Conservation (phyloP, 1,140 invertebrate genomes). For the Drosophila albomicans region DNA sequence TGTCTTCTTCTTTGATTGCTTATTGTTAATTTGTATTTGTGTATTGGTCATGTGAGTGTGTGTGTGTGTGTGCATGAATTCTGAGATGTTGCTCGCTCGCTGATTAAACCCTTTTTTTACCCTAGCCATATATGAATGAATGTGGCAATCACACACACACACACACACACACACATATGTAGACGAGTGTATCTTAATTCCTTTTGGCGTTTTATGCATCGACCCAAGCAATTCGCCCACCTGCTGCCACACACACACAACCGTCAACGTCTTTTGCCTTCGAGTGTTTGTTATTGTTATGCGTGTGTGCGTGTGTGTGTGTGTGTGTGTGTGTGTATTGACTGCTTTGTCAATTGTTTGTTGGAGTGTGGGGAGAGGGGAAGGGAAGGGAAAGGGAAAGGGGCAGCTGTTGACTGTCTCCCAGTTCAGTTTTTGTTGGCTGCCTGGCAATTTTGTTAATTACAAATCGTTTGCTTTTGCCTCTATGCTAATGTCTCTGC, state of each 20-base stretch:
- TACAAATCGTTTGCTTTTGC: constrained; percentile 83
- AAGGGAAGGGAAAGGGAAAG: no score
- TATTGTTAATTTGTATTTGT: constrained; percentile 84
- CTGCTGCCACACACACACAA: constrained; percentile 30
- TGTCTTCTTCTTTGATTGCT: constrained; percentile 74
- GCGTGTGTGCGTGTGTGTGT: constrained; percentile 26
- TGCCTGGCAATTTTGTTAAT: constrained; percentile 85
- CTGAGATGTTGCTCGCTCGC: constrained; percentile 56
- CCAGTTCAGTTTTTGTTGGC: constrained; percentile 24
- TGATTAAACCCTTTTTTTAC: constrained; percentile 82
- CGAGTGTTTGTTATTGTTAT: constrained; percentile 78
- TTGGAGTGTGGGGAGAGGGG: constrained; percentile 4
- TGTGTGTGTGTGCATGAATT: constrained; percentile 40
- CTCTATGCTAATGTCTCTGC: constrained; percentile 67
- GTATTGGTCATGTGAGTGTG: constrained; percentile 56
- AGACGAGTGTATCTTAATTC: constrained; percentile 61
- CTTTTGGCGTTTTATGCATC: constrained; percentile 78
- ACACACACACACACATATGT: constrained; percentile 22
- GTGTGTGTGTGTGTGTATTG: constrained; percentile 58
- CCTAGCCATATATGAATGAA: constrained; percentile 49
- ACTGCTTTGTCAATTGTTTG: constrained; percentile 79
- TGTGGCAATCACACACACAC: constrained; percentile 50
- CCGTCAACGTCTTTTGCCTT: constrained; percentile 69
- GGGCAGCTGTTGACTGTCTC: no score
- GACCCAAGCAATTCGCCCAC: constrained; percentile 57